A percentile compares a stretch with the other conserved stretches of the same genome.
Conservation (phyloP, 2,113 vertebrate genomes). For the Melanocharis versteri region DNA sequence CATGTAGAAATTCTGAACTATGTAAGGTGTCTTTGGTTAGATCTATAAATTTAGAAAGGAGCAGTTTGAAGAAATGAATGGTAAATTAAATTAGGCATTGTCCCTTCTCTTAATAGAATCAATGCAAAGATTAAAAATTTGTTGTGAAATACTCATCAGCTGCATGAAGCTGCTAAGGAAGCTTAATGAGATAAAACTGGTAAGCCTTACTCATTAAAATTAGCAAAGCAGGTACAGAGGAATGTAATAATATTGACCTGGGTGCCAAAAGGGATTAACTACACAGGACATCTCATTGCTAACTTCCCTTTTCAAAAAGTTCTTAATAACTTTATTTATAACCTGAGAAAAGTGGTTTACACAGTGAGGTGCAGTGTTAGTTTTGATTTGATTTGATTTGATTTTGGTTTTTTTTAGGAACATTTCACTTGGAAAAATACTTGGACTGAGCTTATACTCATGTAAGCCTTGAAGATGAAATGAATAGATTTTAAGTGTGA, state of each 20-base stretch:
- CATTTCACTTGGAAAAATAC: not conserved
- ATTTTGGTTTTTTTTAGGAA: accelerated
- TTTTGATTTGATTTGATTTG: not conserved
- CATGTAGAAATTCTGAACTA: not conserved
- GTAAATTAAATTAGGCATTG: not conserved
- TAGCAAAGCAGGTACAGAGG: not conserved
- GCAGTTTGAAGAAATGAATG: not conserved
- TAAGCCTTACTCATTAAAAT: not conserved
- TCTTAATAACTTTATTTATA: not conserved
- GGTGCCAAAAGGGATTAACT: not conserved
- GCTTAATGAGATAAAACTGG: not conserved
- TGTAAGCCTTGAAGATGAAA: not conserved
- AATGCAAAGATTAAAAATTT: not conserved
- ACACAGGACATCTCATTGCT: not conserved
- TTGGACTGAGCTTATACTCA: not conserved
- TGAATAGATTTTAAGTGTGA: not conserved
- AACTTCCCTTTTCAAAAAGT: not conserved
- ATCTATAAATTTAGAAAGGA: not conserved
- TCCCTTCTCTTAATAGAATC: not conserved
- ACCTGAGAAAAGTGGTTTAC: not conserved
- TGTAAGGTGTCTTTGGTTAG: not conserved
- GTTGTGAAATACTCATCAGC: not conserved
- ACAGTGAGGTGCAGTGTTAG: accelerated
- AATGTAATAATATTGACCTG: not conserved
- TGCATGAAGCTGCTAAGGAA: not conserved